Base-by-base conservation (phyloP, 2,888 invertebrate genomes). In the Chirona hameri region DNA sequence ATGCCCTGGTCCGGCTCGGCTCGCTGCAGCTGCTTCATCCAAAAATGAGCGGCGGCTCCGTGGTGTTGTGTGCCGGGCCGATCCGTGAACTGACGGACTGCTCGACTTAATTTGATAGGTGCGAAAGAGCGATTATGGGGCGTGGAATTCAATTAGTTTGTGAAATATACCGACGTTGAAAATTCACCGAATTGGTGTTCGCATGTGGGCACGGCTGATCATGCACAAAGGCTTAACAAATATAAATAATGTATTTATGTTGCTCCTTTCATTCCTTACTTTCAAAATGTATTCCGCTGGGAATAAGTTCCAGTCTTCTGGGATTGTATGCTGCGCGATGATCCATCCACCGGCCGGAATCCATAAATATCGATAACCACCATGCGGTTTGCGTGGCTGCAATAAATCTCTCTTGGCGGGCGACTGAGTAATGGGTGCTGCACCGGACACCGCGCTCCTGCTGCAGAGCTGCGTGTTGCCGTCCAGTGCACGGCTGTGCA, bases 311-410 rank as follows among this genome's bases (percentile, higher is more conserved):
- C 52, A 52, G 52, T 52, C 52, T 7, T 52, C 15, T 52, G 52
- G 18, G 52, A 52, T 52, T 12, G 52, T 52, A 12, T 52, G 52
- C 52, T 12, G 52, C 52, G 52, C 52, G 18, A 52, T 52, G 52
- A 52, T 52, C 52, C 52, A 52, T 52, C 52, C 52, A 52, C 52
- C 52, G 10, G 12, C 1, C 18, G 31, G 72, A 24, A 12, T 24
- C 39, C 76, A 76, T 76, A 76, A 46, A 76, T 76, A 46, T 46
- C 24, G 46, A 24, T 76, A 76, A 76, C 76, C 76, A 76, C 46
- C 5, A 12, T 24, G 76, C 76, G 39, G 76, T 46, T 18, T 0
- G 0, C 1, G 24, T 4, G 76, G 39, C 24, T 7, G 9, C 76
- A 0, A 1, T 76, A 76, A 76, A 76, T 76, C 76, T 52, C 52